phyloP scores from a whole-genome alignment of 2,113 vertebrate genomes.

The Microcebus ravelobensis region DNA sequence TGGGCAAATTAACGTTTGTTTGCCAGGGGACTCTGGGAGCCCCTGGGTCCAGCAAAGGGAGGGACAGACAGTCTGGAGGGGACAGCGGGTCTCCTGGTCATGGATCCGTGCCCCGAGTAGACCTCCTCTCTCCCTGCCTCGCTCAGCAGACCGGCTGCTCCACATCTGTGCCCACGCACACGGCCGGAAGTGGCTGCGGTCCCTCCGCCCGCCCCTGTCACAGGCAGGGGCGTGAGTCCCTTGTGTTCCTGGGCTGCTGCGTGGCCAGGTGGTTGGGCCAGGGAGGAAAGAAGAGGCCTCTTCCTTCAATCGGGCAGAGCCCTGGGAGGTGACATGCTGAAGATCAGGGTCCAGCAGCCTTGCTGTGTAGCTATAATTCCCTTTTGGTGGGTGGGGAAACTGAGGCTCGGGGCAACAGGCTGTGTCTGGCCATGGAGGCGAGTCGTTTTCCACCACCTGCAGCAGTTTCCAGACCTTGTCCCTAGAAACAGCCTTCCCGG shows the following conservation, averaged over 20 bases:
- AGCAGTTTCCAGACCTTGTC: not conserved
- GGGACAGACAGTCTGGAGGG: not conserved
- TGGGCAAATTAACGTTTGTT: not conserved
- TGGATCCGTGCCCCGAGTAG: rapidly evolving
- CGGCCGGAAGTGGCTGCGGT: rapidly evolving
- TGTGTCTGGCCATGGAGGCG: not conserved
- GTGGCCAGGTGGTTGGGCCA: not conserved
- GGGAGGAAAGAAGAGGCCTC: not conserved
- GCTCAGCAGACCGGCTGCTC: not conserved
- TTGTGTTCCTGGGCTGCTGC: not conserved
- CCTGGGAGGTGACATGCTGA: not conserved
- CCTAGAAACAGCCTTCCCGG: not conserved
- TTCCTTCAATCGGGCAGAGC: not conserved
- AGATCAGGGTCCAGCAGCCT: not conserved
- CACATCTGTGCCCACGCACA: not conserved
- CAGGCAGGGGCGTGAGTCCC: not conserved
- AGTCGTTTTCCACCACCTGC: not conserved
- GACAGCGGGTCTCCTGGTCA: not conserved
- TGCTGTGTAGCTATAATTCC: not conserved
- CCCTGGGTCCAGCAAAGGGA: not conserved
- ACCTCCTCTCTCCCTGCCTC: not conserved
- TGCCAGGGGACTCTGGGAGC: not conserved
- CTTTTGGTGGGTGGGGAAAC: not conserved
- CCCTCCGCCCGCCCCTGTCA: not conserved
- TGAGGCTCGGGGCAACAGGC: not conserved